These are phyloP conservation scores for Scaptomyza cyrtandrae DNA, from an alignment of 2,888 invertebrate genomes.

Conservation along the genomic window DNA sequence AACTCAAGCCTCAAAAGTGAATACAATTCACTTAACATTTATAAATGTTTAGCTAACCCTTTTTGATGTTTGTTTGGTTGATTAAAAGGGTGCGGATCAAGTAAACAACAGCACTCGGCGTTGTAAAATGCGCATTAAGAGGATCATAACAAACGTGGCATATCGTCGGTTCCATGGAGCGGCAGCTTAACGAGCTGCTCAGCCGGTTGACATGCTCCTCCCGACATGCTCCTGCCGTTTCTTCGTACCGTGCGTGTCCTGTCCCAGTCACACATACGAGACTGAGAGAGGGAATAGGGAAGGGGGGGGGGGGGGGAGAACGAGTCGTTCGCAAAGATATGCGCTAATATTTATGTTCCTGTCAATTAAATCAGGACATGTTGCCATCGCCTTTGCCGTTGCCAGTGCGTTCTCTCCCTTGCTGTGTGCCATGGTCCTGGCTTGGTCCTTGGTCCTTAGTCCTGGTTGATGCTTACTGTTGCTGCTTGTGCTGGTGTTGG, in stretches of 20 bases:
- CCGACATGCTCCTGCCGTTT: constrained; percentile 30
- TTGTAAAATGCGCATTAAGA: constrained; percentile 75
- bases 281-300: neutral
- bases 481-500: constrained; percentile 44
- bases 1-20: constrained; percentile 1
- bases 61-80: constrained; percentile 8
- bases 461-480: constrained; percentile 7
- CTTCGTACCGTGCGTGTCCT: neutral
- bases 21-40: neutral
- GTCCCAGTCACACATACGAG: constrained; percentile 66
- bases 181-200: constrained; percentile 78
- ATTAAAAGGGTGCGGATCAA: constrained; percentile 23
- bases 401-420: constrained; percentile 9
- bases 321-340: constrained; percentile 64
- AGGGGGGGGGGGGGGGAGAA: too few relatives aligned
- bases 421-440: neutral
- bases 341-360: constrained; percentile 84
- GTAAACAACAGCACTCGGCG: constrained; percentile 66
- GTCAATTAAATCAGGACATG: constrained; percentile 84
- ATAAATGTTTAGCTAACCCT: constrained; percentile 1
- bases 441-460: constrained; percentile 13
- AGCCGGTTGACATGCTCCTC: constrained; percentile 58
- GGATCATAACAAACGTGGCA: constrained; percentile 69
- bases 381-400: constrained; percentile 39
- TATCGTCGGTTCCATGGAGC: constrained; percentile 29